Conservation (phyloP, 2,888 invertebrate species). For the Thalpophila matura region DNA sequence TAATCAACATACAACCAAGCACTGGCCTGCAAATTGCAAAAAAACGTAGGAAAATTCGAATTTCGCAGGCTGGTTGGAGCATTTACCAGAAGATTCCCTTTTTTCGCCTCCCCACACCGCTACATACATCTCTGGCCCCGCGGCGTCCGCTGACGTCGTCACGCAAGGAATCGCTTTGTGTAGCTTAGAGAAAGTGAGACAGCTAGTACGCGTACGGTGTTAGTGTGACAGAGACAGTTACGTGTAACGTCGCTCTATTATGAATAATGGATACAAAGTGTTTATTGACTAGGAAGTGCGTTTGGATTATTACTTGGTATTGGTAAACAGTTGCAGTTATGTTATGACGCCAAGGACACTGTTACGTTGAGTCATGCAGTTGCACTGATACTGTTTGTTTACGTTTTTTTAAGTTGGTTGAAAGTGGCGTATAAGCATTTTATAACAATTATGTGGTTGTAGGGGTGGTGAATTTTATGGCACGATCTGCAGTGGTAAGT, state of each 20-base stretch:
- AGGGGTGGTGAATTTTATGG: conserved; percentile 8
- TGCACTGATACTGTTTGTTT: conserved; percentile 15
- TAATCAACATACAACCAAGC: conserved; percentile 15
- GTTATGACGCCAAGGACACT: conserved; percentile 10
- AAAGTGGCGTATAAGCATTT: conserved; percentile 17
- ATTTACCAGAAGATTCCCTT: too few species aligned
- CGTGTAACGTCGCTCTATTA: conserved; percentile 3
- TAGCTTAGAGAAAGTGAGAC: conserved; percentile 5
- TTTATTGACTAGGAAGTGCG: conserved; percentile 26
- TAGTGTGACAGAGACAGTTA: too few species aligned
- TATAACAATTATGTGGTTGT: conserved; percentile 18
- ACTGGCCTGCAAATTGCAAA: too few species aligned
- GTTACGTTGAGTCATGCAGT: conserved; percentile 11
- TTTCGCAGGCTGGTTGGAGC: too few species aligned
- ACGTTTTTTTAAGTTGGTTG: conserved; percentile 13
- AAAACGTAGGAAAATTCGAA: too few species aligned
- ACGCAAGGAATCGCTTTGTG: conserved; percentile 1
- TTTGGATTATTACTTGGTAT: conserved; percentile 22
- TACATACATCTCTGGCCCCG: too few species aligned
- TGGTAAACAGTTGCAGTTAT: conserved; percentile 18
- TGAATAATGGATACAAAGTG: too few species aligned
- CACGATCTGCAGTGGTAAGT: conserved; percentile 14
- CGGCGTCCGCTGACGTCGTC: too few species aligned
- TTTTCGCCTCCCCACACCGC: too few species aligned
- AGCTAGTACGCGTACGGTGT: conserved; percentile 3